phyloP scores from a whole-genome alignment of 2,888 invertebrate genomes.

The Andrena flavipes region DNA sequence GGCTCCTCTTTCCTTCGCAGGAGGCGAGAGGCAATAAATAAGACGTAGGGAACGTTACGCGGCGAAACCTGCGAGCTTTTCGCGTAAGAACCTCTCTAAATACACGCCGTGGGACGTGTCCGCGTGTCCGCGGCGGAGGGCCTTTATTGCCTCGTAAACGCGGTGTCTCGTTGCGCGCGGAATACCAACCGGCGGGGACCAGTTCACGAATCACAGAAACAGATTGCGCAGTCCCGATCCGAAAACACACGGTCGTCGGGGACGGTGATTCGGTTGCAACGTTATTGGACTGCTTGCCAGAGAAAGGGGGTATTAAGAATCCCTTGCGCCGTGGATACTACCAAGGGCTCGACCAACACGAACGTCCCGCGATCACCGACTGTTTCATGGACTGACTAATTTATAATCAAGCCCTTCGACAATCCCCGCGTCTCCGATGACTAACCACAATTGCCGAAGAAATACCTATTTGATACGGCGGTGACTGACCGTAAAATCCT shows the following conservation, averaged over 20 bases:
- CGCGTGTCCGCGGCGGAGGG: slow-evolving; percentile 16
- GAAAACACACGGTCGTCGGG: slow-evolving; percentile 6
- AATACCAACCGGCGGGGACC: background rate
- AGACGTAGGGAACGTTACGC: slow-evolving; percentile 67
- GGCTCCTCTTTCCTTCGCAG: slow-evolving; percentile 1
- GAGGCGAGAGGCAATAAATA: slow-evolving; percentile 73
- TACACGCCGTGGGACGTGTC: slow-evolving; percentile 30
- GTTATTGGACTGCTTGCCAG: slow-evolving; percentile 4
- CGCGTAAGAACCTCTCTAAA: slow-evolving; percentile 50
- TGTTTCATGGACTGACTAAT: too few species aligned
- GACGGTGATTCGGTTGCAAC: background rate
- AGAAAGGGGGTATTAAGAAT: too few species aligned
- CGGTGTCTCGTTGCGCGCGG: background rate
- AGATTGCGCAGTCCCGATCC: background rate
- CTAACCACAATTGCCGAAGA: too few species aligned
- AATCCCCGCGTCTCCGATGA: too few species aligned
- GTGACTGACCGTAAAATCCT: background rate
- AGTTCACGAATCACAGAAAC: slow-evolving; percentile 20
- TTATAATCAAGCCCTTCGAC: too few species aligned
- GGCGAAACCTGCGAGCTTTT: slow-evolving; percentile 49
- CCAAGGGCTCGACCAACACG: too few species aligned
- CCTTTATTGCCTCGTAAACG: slow-evolving; percentile 62
- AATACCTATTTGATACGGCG: background rate
- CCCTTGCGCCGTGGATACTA: background rate
- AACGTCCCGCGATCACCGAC: too few species aligned